phyloP scores from a whole-genome alignment of 2,113 vertebrate genomes.

The Oncorhynchus kisutch region DNA sequence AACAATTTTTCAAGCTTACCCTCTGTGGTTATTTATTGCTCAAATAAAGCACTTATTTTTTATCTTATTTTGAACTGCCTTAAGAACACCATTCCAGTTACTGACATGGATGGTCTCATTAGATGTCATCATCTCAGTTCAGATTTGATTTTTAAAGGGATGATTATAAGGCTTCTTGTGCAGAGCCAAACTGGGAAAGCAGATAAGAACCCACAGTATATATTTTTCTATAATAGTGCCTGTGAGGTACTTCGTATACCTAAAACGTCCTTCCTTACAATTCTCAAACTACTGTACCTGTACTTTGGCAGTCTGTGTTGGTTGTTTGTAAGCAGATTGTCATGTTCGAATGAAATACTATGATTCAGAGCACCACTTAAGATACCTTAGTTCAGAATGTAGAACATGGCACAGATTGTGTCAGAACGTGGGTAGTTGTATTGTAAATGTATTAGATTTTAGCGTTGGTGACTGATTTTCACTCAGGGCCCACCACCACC shows the following conservation, averaged over 20 bases:
- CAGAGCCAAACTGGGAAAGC: too few relatives aligned
- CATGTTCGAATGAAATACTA: neutral
- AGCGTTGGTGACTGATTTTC: conserved; percentile 52
- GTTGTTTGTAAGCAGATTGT: neutral
- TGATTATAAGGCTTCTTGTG: neutral
- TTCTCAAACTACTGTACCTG: neutral
- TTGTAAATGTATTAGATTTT: neutral
- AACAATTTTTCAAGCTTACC: neutral
- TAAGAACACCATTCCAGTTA: conserved; percentile 32
- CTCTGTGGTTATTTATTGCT: conserved; percentile 2
- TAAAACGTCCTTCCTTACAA: too few relatives aligned
- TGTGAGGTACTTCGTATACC: too few relatives aligned
- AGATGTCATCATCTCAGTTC: neutral
- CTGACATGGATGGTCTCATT: conserved; percentile 19
- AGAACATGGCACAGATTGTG: too few relatives aligned
- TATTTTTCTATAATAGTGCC: too few relatives aligned
- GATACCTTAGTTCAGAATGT: neutral
- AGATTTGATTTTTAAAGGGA: conserved; percentile 6
- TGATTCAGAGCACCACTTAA: neutral
- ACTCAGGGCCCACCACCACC: conserved; percentile 48
- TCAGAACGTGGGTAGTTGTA: neutral
- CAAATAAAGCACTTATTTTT: neutral
- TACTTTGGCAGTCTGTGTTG: neutral
- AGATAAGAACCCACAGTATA: too few relatives aligned
- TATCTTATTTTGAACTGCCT: conserved; percentile 35